These are phyloP conservation scores for Caenorhabditis inopinata DNA, from an alignment of 1,140 invertebrate genomes.

Conservation along the genomic window DNA sequence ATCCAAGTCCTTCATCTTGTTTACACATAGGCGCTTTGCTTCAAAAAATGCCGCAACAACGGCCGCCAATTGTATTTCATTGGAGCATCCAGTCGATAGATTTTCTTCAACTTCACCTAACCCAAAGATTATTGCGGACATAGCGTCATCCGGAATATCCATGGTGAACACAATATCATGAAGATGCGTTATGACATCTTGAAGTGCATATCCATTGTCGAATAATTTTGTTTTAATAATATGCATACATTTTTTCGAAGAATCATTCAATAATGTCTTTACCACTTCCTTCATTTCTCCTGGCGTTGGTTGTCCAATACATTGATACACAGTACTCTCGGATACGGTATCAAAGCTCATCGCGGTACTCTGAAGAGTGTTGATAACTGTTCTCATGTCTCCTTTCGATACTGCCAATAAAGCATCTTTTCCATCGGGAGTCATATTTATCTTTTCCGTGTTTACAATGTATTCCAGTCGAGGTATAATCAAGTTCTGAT, in stretches of 20 bases:
- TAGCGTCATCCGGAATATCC: constrained; percentile 49
- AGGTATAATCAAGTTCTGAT: constrained; percentile 72
- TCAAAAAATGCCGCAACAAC: constrained; percentile 35
- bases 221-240: constrained; percentile 32
- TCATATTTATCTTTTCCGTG: constrained; percentile 83
- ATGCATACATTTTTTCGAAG: neutral
- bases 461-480: constrained; percentile 82
- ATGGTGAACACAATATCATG: constrained; percentile 51
- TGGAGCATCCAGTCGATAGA: constrained; percentile 54
- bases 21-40: neutral
- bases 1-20: neutral
- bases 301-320: constrained; percentile 89
- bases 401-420: constrained; percentile 84
- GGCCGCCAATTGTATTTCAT: constrained; percentile 52
- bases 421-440: constrained; percentile 85
- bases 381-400: constrained; percentile 97
- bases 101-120: constrained; percentile 51
- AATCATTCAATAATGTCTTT: constrained; percentile 54
- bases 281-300: constrained; percentile 77
- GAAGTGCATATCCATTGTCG: constrained; percentile 53
- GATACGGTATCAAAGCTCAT: constrained; percentile 81
- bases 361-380: constrained; percentile 85
- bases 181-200: constrained; percentile 56
- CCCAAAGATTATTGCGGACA: constrained; percentile 41
- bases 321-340: constrained; percentile 89